phyloP scores from a whole-genome alignment of 2,888 invertebrate genomes.

The Teleogryllus oceanicus region DNA sequence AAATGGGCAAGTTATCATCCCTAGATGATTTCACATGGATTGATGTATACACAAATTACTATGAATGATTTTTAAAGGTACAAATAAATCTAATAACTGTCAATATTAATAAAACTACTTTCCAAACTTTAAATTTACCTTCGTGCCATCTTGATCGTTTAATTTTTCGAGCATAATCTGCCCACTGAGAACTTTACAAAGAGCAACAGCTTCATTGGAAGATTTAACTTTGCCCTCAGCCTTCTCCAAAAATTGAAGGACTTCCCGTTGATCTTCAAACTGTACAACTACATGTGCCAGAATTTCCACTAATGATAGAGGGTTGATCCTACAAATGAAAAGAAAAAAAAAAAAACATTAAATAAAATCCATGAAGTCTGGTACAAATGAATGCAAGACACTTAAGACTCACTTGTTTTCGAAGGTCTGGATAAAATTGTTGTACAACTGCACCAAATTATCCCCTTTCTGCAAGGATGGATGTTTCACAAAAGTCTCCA shows the following conservation, averaged over 20 bases:
- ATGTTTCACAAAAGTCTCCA: conserved; percentile 74
- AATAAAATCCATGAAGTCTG: background rate
- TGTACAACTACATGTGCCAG: conserved; percentile 71
- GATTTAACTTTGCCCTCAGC: conserved; percentile 81
- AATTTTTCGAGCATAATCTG: conserved; percentile 75
- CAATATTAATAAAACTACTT: too few relatives aligned
- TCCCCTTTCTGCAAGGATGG: conserved; percentile 73
- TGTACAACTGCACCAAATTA: conserved; percentile 78
- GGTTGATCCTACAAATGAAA: conserved; percentile 75
- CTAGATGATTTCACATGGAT: too few relatives aligned
- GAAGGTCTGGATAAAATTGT: conserved; percentile 86
- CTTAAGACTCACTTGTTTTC: conserved; percentile 80
- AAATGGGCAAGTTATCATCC: too few relatives aligned
- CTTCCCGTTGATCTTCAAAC: conserved; percentile 74
- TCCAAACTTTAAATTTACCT: conserved; percentile 43
- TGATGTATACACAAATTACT: too few relatives aligned
- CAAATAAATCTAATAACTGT: too few relatives aligned
- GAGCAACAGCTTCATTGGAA: conserved; percentile 80
- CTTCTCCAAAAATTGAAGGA: conserved; percentile 83
- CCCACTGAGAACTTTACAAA: conserved; percentile 84
- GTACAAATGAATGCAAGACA: conserved; percentile 25
- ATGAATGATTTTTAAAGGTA: too few relatives aligned
- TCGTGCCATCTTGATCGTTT: conserved; percentile 72
- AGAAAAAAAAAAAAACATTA: background rate
- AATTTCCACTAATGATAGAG: conserved; percentile 87